phyloP scores from a whole-genome alignment of 1,140 invertebrate species.

The Zaprionus kolodkinae region DNA sequence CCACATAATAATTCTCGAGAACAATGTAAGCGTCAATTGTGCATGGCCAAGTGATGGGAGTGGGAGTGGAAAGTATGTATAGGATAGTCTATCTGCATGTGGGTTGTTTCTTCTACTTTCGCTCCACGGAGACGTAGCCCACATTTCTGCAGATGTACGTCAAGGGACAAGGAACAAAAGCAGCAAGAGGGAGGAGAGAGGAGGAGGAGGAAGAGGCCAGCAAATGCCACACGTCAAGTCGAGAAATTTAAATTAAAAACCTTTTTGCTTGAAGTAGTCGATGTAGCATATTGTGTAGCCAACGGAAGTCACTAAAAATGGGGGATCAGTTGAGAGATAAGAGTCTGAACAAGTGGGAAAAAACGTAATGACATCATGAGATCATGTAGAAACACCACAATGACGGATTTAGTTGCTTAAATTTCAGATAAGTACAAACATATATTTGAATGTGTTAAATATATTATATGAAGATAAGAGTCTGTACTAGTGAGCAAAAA shows the following conservation, averaged over 20 bases:
- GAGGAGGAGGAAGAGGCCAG: constrained; percentile 34
- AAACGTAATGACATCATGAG: not conserved
- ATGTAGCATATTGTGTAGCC: constrained; percentile 8
- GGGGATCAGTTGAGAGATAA: not conserved
- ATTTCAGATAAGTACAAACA: not conserved
- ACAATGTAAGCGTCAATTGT: constrained; percentile 81
- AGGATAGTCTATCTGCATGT: constrained; percentile 39
- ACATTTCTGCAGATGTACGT: constrained; percentile 66
- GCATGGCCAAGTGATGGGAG: constrained; percentile 57
- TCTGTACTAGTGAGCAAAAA: no score
- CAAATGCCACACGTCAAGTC: constrained; percentile 80
- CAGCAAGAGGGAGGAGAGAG: constrained; percentile 28
- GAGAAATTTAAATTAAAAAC: constrained; percentile 82
- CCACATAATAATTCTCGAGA: constrained; percentile 79
- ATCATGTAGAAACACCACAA: not conserved
- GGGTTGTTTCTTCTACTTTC: constrained; percentile 43
- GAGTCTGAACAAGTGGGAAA: not conserved
- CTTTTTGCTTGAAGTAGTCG: constrained; percentile 71
- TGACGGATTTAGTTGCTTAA: not conserved
- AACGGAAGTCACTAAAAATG: not conserved
- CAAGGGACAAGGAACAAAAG: constrained; percentile 55
- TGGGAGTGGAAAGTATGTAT: constrained; percentile 23
- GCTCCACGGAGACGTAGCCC: constrained; percentile 48
- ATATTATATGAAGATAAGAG: no score
- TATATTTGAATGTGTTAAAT: no score